Evolutionary conservation across 2,797 vertebrate species (phyloP).

Genomic region (Anguilla obscura): DNA sequence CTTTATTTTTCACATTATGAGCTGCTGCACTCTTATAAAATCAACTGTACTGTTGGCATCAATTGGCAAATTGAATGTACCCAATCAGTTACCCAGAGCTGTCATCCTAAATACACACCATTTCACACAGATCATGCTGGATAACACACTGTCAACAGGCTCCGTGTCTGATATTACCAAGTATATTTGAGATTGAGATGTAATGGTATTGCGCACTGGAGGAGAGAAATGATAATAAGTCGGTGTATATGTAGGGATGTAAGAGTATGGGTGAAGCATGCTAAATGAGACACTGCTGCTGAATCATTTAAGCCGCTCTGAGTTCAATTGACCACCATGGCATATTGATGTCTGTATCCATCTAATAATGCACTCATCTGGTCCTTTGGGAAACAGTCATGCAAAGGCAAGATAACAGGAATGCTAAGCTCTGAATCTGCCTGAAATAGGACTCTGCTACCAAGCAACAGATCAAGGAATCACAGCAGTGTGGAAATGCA

Average conservation of each 20-base stretch:
- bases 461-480: not conserved
- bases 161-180: not conserved
- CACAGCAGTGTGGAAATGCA: not conserved
- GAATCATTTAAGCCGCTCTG: not conserved
- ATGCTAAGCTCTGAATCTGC: not conserved
- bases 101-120: not conserved
- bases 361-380: conserved; percentile 12
- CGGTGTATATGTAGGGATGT: not conserved
- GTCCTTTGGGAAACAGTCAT: not conserved
- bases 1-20: not conserved
- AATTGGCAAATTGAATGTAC: not conserved
- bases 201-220: not conserved
- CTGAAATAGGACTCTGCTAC: not conserved
- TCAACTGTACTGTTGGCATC: not conserved
- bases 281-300: conserved; percentile 17
- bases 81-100: not conserved
- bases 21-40: not conserved
- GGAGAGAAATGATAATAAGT: not conserved
- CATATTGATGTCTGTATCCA: conserved; percentile 1
- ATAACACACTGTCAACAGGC: not conserved
- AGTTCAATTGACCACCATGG: conserved; percentile 14
- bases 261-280: not conserved
- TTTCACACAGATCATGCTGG: not conserved
- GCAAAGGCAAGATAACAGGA: not conserved
- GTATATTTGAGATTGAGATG: not conserved